These are phyloP conservation scores for Agelas oroides DNA, from an alignment of 37 sponge, comb jelly and placozoan species.

Conservation along the genomic window DNA sequence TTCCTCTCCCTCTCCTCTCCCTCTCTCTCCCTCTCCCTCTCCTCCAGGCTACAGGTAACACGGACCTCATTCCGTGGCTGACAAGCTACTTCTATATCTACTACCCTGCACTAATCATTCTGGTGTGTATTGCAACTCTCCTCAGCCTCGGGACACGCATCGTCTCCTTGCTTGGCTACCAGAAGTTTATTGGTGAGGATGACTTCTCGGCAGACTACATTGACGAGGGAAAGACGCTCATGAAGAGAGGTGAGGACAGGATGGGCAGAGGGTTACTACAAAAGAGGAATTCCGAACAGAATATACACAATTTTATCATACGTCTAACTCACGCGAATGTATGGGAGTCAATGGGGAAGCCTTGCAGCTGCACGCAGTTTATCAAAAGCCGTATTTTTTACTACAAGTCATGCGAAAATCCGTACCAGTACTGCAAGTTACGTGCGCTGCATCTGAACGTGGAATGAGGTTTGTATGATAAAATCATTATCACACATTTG, in stretches of 20 bases:
- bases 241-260: slow-evolving; percentile 80
- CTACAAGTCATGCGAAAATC: too few relatives aligned
- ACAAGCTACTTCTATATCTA: slow-evolving; percentile 86
- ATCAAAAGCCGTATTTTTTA: too few relatives aligned
- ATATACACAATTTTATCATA: too few relatives aligned
- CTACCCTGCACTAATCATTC: slow-evolving; percentile 86
- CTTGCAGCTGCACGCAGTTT: too few relatives aligned
- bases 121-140: slow-evolving; percentile 89
- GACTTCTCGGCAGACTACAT: slow-evolving; percentile 90
- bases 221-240: slow-evolving; percentile 91
- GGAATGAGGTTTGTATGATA: too few relatives aligned
- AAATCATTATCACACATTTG: too few relatives aligned
- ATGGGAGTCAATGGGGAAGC: too few relatives aligned
- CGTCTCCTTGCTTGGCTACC: slow-evolving; percentile 82
- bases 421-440: too few relatives aligned
- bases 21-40: background rate
- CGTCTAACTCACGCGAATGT: too few relatives aligned
- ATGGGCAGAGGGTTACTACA: background rate
- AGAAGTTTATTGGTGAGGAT: slow-evolving; percentile 92
- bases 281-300: background rate
- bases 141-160: slow-evolving; percentile 82
- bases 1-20: background rate
- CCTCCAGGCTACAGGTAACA: slow-evolving; percentile 80
- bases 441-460: too few relatives aligned
- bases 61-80: slow-evolving; percentile 83